Evolutionary conservation across 2,797 vertebrate species (phyloP).

Genomic region (Melanotaenia maccullochi): DNA sequence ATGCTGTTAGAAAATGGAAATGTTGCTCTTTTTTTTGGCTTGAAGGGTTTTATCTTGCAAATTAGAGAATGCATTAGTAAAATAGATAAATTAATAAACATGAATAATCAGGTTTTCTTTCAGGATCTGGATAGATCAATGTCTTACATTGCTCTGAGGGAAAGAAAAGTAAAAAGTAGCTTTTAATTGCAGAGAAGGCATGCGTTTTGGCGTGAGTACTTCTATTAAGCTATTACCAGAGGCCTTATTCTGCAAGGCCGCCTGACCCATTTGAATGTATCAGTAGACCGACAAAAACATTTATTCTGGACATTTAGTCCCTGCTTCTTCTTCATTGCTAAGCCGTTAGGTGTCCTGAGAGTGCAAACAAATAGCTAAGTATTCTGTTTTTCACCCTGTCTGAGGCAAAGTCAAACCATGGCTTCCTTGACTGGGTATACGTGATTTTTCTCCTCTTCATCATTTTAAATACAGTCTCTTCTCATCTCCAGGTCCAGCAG

Average conservation of each 20-base stretch:
- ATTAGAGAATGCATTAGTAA: slow-evolving; percentile 14
- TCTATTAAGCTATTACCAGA: slow-evolving; percentile 14
- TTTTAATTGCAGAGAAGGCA: no score
- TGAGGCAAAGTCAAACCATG: slow-evolving; percentile 14
- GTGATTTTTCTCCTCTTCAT: slow-evolving; percentile 36
- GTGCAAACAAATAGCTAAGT: slow-evolving; percentile 17
- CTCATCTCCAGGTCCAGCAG: slow-evolving; percentile 83
- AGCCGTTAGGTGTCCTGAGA: slow-evolving; percentile 49
- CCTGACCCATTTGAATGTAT: slow-evolving; percentile 34
- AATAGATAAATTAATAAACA: neutral
- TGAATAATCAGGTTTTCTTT: neutral
- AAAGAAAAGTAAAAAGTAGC: slow-evolving; percentile 10
- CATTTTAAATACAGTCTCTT: slow-evolving; percentile 43
- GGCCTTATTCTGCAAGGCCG: slow-evolving; percentile 29
- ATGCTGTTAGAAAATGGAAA: slow-evolving; percentile 19
- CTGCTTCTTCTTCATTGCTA: slow-evolving; percentile 40
- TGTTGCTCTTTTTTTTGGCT: neutral
- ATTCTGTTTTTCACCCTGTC: slow-evolving; percentile 21
- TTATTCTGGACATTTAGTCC: slow-evolving; percentile 55
- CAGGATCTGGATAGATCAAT: slow-evolving; percentile 17
- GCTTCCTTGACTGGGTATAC: slow-evolving; percentile 11
- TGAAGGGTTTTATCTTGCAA: neutral
- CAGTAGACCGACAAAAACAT: slow-evolving; percentile 53
- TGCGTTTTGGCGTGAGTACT: slow-evolving; percentile 10
- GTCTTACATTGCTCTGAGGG: neutral